Evolutionary conservation across 2,888 invertebrate genomes (phyloP), one percentile per base, ranked within the genome.

Genomic region (Microctonus hyperodae): DNA sequence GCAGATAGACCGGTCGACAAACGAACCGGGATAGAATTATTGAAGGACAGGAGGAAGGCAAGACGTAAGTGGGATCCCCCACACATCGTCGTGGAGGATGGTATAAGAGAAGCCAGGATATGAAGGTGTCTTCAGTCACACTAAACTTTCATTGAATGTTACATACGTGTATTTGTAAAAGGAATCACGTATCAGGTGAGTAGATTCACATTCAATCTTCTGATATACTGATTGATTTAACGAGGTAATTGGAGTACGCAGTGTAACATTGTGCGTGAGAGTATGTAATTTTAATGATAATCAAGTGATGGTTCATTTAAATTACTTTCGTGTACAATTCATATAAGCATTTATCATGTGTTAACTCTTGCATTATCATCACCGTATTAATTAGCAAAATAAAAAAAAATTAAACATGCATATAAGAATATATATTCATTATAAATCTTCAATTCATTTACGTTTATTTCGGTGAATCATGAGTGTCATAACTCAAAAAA

Each of bases 41-140:
- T 66, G 72, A 72, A 72, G 70, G 72, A 73, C 72, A 69, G 66
- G 65, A 72, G 63, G 67, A 68, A 65, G n/a, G 58, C 35, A 56
- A 48, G 23, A 64, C 65, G 69, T 64, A 48, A 40, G 68, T 66
- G 66, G 70, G 70, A 76, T 73, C 72, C 72, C 73, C 70, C 70
- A 65, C 72, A 67, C 70, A 70, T 71, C 73, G 72, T 67, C 67
- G 67, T 69, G 63, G 74, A 75, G 75, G 77, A 78, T 79, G 79
- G 78, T 83, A 83, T 83, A 83, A 83, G 83, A 83, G 83, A 75
- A 80, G 82, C 78, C 80, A 79, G 78, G 75, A 81, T 78, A 80
- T 80, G 79, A 79, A 80, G 79, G 79, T 80, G 79, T 79, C 79
- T 79, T 74, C 83, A 83, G 83, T 83, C 81, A 81, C 80, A 81